Evolutionary conservation across 1,140 invertebrate genomes (phyloP), one percentile per base, ranked within the genome.

Genomic region (Eueides isabella): DNA sequence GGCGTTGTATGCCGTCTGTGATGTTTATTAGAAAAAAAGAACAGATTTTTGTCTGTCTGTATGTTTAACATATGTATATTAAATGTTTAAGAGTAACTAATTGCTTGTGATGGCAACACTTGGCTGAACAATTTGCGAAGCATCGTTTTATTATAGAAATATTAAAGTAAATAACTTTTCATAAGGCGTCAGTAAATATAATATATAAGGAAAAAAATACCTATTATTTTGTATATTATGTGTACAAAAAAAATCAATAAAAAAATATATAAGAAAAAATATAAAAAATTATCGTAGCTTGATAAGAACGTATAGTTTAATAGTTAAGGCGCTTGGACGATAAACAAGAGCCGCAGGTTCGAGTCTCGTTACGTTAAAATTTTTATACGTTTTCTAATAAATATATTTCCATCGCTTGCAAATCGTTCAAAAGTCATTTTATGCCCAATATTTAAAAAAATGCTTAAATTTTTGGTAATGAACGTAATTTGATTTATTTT

Each of bases 1-100:
- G 72, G 66, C 55, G 62, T 67, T 61, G 63, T 67, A 30, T 61
- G 38, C 19, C 55, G 44, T 67, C 71, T 74, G 72, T 74, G 72
- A 74, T 74, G 65, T 38, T 12, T 73, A 62, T 31, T 30, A 41
- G 62, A 29, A 35, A n/a, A n/a, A n/a, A n/a, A n/a, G n/a, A 44
- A 16, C 63, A 65, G 63, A 66, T 48, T 61, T 55, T 66, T 66
- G 38, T 65, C 62, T 72, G 44, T 66, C 19, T 72, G 14, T 65
- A 35, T 38, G 19, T 72, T 61, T 72, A 65, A 72, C 48, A 55
- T 26, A 55, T 67, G 28, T 61, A 41, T 62, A 66, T 44, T 72
- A 55, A 23, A 48, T 66, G 35, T 31, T 38, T 41, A 48, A 55
- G 48, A 31, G 29, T 41, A 41, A n/a, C n/a, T 66, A 30, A 38